Evolutionary conservation across 1,140 invertebrate genomes (phyloP), one percentile per base, ranked within the genome.

Genomic region (Pseudomyrmex flavicornis): DNA sequence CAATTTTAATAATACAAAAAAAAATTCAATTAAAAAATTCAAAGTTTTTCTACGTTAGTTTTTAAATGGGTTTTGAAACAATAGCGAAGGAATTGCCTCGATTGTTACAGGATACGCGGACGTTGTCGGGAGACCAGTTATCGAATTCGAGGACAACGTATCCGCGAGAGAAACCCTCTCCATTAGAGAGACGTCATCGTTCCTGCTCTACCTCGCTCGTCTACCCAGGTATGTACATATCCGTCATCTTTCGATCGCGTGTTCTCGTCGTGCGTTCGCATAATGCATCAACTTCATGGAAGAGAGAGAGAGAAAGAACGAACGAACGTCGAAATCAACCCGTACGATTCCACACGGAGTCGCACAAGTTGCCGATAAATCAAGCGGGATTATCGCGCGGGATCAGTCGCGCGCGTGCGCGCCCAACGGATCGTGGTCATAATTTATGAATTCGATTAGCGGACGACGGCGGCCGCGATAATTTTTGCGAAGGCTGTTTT

Each of bases 121-220:
- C 73, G 72, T 86, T 10, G 82, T 84, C 10, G 92, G 92, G 66
- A 92, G 93, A 82, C 90, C 91, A 74, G 89, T 94, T 22, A 82
- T 94, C 63, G 93, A 93, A 77, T 94, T 93, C 85, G 92, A 92
- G 74, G 91, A 92, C 75, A 85, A 91, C 17, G 86, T 90, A 17
- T 82, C 88, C 69, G 89, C 85, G 62, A 91, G 90, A 63, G 90
- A 93, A 56, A 84, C 88, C 22, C 85, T 93, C 13, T 91, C 91
- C n/a, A 91, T 92, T 61, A 90, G 90, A 79, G 93, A 94, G 86
- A 90, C 93, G 65, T 92, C 94, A 56, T 91, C 92, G 66, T 93
- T 93, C 90, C 89, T 94, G 17, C 91, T 94, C 89, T 94, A 94
- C 91, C 93, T 94, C 90, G 85, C 91, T 22, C 92, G 93, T 86